These are phyloP conservation scores for Nephrotoma guestfalica DNA, from an alignment of 2,888 invertebrate genomes.

Conservation along the genomic window DNA sequence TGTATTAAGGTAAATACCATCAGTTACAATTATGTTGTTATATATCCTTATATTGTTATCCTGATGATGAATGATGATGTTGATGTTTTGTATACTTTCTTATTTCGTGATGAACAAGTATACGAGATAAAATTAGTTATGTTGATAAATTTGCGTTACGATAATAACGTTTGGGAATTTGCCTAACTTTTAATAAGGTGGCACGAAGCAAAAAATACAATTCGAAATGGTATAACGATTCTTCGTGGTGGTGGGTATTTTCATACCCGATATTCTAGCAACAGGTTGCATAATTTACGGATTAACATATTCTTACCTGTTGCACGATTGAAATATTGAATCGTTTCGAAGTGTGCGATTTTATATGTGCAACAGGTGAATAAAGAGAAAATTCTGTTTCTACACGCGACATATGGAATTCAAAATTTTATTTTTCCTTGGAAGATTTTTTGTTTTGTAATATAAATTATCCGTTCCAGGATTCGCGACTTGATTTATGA, in stretches of 20 bases:
- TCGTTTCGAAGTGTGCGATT: not conserved
- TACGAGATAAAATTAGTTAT: not conserved
- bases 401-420: not conserved
- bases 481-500: not conserved
- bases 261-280: not conserved
- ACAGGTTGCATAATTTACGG: not conserved
- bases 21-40: not conserved
- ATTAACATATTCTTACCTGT: not conserved
- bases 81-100: not conserved
- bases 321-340: not conserved
- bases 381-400: not conserved
- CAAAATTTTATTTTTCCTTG: not conserved
- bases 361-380: not conserved
- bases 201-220: not conserved
- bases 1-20: not conserved
- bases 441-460: not conserved
- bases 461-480: not conserved
- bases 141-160: not conserved
- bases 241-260: no score
- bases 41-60: not conserved
- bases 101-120: not conserved
- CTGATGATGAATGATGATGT: not conserved
- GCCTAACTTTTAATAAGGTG: not conserved
- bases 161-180: not conserved
- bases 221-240: not conserved